Conservation (phyloP, 2,888 invertebrate genomes). For the Sesamia inferens region DNA sequence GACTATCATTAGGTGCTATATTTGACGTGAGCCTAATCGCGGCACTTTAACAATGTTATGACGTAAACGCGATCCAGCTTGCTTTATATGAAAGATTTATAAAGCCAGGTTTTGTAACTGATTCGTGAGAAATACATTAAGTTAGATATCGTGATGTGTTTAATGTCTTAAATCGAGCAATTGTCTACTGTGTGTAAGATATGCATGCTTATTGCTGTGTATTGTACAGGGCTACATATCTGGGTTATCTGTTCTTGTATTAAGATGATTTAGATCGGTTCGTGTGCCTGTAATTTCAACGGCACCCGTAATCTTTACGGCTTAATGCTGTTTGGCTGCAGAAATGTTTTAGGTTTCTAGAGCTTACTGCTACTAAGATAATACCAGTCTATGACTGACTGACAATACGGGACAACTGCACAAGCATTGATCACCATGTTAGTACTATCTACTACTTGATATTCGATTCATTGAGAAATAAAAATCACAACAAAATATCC, state of each 20-base stretch:
- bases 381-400: not conserved
- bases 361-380: not conserved
- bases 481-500: not conserved
- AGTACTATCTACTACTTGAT: not conserved
- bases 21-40: constrained; percentile 29
- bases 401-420: not conserved
- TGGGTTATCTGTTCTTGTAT: constrained; percentile 45
- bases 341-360: not conserved
- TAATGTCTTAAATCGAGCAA: constrained; percentile 46
- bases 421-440: not conserved
- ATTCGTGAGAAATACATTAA: constrained; percentile 57
- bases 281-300: constrained; percentile 44
- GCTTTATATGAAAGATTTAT: constrained; percentile 35
- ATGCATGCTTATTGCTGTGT: constrained; percentile 31
- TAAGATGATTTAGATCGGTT: constrained; percentile 45
- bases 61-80: constrained; percentile 32
- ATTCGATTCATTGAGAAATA: not conserved
- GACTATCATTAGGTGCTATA: constrained; percentile 19
- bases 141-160: constrained; percentile 56
- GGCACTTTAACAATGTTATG: constrained; percentile 14
- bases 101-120: constrained; percentile 49
- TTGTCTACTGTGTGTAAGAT: constrained; percentile 55
- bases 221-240: constrained; percentile 14
- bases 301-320: constrained; percentile 1
- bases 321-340: constrained; percentile 3